Percentiles rank a stretch among this genome's conserved stretches.
phyloP scores from a whole-genome alignment of 2,888 invertebrate species.

The Tachina lurida region DNA sequence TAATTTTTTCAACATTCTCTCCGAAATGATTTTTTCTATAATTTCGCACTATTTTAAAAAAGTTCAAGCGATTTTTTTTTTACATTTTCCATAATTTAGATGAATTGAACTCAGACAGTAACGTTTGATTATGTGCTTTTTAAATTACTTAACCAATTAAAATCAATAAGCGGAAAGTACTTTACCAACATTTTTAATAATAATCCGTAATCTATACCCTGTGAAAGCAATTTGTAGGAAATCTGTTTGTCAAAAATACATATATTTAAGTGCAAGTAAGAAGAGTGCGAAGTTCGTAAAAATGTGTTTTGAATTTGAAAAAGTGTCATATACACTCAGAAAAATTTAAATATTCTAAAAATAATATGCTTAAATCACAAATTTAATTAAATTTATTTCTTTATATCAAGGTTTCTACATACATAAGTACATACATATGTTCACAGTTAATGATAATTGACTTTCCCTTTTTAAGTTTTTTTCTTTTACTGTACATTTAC shows the following conservation, averaged over 20 bases:
- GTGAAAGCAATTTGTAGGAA: not conserved
- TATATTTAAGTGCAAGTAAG: constrained; percentile 12
- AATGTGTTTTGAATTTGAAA: constrained; percentile 19
- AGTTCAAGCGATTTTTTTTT: too few relatives aligned
- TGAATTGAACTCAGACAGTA: not conserved
- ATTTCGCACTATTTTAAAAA: too few relatives aligned
- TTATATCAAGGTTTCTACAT: not conserved
- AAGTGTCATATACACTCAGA: constrained; percentile 7
- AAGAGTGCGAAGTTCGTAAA: constrained; percentile 1
- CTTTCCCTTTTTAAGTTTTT: not conserved
- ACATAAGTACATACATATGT: too few relatives aligned
- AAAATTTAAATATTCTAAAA: not conserved
- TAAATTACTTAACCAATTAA: too few relatives aligned
- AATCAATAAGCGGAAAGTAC: too few relatives aligned
- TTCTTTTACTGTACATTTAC: not conserved
- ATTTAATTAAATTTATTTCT: not conserved
- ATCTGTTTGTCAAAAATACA: constrained; percentile 12
- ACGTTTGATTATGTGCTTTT: not conserved
- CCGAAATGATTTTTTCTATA: too few relatives aligned
- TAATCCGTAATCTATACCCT: not conserved
- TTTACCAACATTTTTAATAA: too few relatives aligned
- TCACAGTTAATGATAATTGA: not conserved
- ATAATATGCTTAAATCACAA: not conserved
- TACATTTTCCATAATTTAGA: too few relatives aligned
- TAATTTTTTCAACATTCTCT: too few relatives aligned